Evolutionary conservation across 2,888 invertebrate genomes (phyloP), one percentile per base, ranked within the genome.

Genomic region (Endomychus coccineus): DNA sequence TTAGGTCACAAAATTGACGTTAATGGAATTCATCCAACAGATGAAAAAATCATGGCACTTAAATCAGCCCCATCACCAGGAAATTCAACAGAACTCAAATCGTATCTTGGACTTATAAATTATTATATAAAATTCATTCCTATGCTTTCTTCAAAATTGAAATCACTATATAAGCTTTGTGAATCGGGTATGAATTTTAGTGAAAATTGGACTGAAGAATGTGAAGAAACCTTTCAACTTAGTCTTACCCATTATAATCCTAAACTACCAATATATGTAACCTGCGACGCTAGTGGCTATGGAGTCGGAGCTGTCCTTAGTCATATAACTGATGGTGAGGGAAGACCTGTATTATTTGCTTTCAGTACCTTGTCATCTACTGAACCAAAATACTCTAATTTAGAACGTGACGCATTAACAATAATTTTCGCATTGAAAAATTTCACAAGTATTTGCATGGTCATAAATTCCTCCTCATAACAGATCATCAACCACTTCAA

Each of bases 241-340:
- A 52, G 45, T 40, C 29, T 49, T 6, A 39, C 39, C n/a, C 42
- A 40, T 33, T 52, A 31, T 40, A 34, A 48, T 34, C 49, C 50
- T 9, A 27, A 24, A 3, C 17, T 42, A 24, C 50, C 46, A 7
- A 49, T 51, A 36, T 35, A 21, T 37, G 9, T 51, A 7, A 45
- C 47, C 2, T 45, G 46, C 28, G 50, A 51, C 43, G 6, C 42
- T 6, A 42, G 40, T 38, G 34, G 40, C 7, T 52, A 48, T 40
- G 52, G 46, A 9, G 46, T 51, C 15, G 48, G 49, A 11, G 41
- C 43, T 10, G 46, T 50, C 4, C 28, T 47, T 5, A 46, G 48
- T 39, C 48, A 52, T 39, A 21, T n/a, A n/a, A n/a, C n/a, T n/a
- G n/a, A n/a, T n/a, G n/a, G n/a, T n/a, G n/a, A n/a, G n/a, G n/a